Base-by-base conservation (phyloP, 1,140 invertebrate genomes). In the Scaptomyza hsui region DNA sequence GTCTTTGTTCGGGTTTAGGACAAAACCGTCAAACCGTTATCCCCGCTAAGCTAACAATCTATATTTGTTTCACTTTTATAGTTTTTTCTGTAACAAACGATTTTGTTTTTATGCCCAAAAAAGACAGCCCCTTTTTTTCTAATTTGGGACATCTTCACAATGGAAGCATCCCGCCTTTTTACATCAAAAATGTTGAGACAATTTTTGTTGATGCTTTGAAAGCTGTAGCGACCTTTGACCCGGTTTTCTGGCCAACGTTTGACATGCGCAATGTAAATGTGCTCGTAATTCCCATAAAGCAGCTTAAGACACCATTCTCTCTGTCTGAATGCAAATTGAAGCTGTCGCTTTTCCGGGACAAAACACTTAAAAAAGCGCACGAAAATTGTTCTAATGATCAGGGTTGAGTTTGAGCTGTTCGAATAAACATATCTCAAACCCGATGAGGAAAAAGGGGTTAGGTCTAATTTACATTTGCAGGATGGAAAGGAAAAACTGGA, bases 271-370 rank as follows among this genome's bases (percentile, higher is more conserved):
- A 78, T 86, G 82, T 80, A 86, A 74, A 78, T 80, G 74, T 69
- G 63, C 44, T 47, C 64, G 71, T 89, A 88, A 88, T 88, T 88
- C 82, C 78, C 78, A 75, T 88, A 88, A 88, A 89, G 83, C 83
- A 81, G 83, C 82, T 88, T 88, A 88, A 70, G 78, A 78, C 78
- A 88, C 83, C 75, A 88, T 75, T 61, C 60, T 52, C 0, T n/a
- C 3, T 37, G 45, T 64, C 57, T 53, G 32, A 21, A 53, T 53
- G 51, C 61, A 55, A 37, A 37, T 71, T 74, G 39, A 7, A 32
- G 21, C 56, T 61, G 29, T 56, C 61, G 62, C 72, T 80, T 86
- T 86, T 86, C 77, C 77, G 77, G 49, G 15, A 75, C 56, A 72
- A 86, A 81, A 83, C 82, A 88, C 82, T 81, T 78, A 64, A 82